Evolutionary conservation across 2,113 vertebrate species (phyloP).

Genomic region (Dryoscopus gambensis): DNA sequence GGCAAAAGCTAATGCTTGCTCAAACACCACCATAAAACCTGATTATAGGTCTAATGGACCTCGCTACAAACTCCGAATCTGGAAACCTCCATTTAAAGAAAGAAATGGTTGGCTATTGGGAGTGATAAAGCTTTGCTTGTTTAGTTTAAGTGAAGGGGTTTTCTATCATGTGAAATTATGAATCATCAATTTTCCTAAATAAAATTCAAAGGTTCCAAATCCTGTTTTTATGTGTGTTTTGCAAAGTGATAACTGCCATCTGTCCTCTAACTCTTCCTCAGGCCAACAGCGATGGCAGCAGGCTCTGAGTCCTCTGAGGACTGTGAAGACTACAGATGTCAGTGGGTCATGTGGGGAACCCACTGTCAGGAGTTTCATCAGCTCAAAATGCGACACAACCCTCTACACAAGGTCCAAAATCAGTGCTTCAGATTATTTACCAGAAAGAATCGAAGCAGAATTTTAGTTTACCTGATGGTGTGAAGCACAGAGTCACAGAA

Average conservation of each 20-base stretch:
- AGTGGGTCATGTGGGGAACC: background rate
- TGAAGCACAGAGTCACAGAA: background rate
- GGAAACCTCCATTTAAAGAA: background rate
- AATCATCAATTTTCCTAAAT: background rate
- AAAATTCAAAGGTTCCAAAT: background rate
- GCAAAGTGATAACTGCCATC: background rate
- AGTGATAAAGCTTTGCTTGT: background rate
- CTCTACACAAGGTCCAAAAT: background rate
- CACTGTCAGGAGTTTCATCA: background rate
- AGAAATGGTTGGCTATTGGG: background rate
- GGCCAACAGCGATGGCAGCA: background rate
- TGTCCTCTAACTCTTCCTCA: background rate
- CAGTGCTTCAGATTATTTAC: background rate
- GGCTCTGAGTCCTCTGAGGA: background rate
- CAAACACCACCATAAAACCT: constrained; percentile 5
- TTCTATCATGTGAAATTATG: background rate
- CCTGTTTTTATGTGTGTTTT: background rate
- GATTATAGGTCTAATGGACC: background rate
- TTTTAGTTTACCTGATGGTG: background rate
- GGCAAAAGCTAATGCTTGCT: background rate
- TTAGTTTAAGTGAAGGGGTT: background rate
- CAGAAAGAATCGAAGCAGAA: background rate
- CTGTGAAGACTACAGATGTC: background rate
- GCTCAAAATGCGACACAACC: background rate
- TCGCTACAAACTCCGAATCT: background rate